Evolutionary conservation across 2,113 vertebrate genomes (phyloP), one percentile per base, ranked within the genome.

Genomic region (Castor canadensis): DNA sequence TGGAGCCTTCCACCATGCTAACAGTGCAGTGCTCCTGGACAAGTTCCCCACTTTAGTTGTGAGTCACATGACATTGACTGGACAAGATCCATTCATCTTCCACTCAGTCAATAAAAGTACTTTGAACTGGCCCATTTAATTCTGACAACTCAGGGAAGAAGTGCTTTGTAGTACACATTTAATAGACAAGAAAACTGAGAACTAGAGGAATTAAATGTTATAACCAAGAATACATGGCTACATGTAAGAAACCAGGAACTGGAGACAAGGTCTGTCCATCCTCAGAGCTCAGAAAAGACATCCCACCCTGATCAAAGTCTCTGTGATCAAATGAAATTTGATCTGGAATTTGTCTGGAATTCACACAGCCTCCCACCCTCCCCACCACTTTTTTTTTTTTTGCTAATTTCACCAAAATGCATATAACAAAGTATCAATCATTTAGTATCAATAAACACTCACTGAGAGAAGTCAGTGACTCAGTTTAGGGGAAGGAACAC

Each of bases 401-500:
- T 64, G 28, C n/a, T 73, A 73, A 94, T 75, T 60, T 64, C 67
- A 43, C 19, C 56, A 24, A 88, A 77, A 49, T 10, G 7, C 16
- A 11, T 1, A 2, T 4, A 22, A 40, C 47, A 66, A 73, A 45
- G 45, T n/a, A 8, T 6, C 16, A 35, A 20, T 19, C 26, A n/a
- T 22, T 24, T 19, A 16, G 17, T 43, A 17, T 30, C 24, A 10
- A 10, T 20, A 15, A 52, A 30, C 6, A 19, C 17, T 6, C 43
- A 10, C 2, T 20, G 86, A 71, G 32, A 52, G 8, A 28, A 45
- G 56, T 16, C 38, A 6, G 9, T 54, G 43, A 10, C 10, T 24
- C 43, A 32, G 3, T 47, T 60, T 6, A 6, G 13, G 8, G 35
- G 24, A 71, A 45, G 4, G 0, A 69, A 66, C 1, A 30, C 8